Base-by-base conservation (phyloP, 2,888 invertebrate genomes). In the Hemicrepidius hirtus region DNA sequence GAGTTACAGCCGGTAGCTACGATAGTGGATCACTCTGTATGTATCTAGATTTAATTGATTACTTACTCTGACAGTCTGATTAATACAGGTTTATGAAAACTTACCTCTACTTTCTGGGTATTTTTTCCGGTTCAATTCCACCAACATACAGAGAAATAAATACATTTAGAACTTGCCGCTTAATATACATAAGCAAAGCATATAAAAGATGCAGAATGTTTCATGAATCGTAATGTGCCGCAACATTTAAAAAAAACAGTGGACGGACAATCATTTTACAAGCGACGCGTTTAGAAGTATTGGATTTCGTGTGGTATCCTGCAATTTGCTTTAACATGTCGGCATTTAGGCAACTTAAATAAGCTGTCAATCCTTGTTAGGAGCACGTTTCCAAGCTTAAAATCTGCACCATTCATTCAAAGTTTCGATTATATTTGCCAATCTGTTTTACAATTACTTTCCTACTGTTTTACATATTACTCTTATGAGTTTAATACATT, bases 321-420 rank as follows among this genome's bases (percentile, higher is more conserved):
- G 40, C 28, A 55, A 66, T 66, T 66, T 55, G 41, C 37, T 55
- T 66, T 13, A 64, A 49, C 64, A 49, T 35, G 57, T 28, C 44
- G 66, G 44, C 55, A 57, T 66, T 66, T 55, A 57, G 40, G 41
- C 64, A 46, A 50, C 64, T 64, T 64, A 64, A 64, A 64, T 64
- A 64, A 64, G 32, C 64, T 64, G 64, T 50, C 64, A 64, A 64
- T 64, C 64, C 44, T 64, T 49, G 32, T 64, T 20, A 64, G 64
- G 44, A 44, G 32, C 62, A 46, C 16, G 41, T 62, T 41, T n/a
- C 41, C 24, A 62, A 62, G 10, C 20, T 46, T 28, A 46, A 62
- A 44, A 62, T 44, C 46, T 18, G 32, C 32, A 35, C 32, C 18
- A 32, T 35, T 55, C 55, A 18, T 13, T n/a, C n/a, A n/a, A n/a